Percentiles rank a stretch among this genome's conserved stretches.
Evolutionary conservation across 2,113 vertebrate species (phyloP).

Genomic region (Odontophorus gujanensis): DNA sequence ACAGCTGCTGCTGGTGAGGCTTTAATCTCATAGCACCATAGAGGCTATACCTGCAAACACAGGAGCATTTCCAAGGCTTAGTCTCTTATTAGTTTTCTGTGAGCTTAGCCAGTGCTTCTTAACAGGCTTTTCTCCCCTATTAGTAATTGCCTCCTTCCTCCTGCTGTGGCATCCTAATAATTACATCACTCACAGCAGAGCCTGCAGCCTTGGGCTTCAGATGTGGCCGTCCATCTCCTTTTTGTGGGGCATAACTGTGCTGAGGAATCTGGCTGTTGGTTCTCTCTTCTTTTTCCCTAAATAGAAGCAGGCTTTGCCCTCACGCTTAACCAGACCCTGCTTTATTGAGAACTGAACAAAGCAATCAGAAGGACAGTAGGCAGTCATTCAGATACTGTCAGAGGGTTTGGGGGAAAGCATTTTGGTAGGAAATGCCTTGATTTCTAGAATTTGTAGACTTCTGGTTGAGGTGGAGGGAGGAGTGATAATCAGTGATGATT

Average conservation of each 20-base stretch:
- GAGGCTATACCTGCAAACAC: conserved; percentile 18
- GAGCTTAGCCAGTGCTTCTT: conserved; percentile 65
- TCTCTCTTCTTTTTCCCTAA: conserved; percentile 28
- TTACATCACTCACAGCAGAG: conserved; percentile 53
- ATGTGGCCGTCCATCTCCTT: background rate
- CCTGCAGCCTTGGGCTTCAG: background rate
- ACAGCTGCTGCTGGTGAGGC: background rate
- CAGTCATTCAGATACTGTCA: background rate
- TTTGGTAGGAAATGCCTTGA: background rate
- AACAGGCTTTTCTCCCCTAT: conserved; percentile 56
- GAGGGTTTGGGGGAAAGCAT: background rate
- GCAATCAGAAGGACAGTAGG: background rate
- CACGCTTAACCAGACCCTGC: background rate
- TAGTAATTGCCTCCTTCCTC: conserved; percentile 64
- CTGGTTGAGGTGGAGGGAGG: background rate
- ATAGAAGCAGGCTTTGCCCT: conserved; percentile 13
- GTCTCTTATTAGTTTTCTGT: conserved; percentile 37
- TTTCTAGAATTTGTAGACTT: background rate
- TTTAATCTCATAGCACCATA: background rate
- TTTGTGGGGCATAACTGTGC: background rate
- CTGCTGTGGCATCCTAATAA: conserved; percentile 58
- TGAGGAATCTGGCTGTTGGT: background rate
- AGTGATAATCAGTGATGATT: background rate
- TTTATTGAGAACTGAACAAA: background rate
- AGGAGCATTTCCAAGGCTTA: conserved; percentile 29